These are phyloP conservation scores for Gallinago media DNA, from an alignment of 2,113 vertebrate genomes.

Conservation along the genomic window DNA sequence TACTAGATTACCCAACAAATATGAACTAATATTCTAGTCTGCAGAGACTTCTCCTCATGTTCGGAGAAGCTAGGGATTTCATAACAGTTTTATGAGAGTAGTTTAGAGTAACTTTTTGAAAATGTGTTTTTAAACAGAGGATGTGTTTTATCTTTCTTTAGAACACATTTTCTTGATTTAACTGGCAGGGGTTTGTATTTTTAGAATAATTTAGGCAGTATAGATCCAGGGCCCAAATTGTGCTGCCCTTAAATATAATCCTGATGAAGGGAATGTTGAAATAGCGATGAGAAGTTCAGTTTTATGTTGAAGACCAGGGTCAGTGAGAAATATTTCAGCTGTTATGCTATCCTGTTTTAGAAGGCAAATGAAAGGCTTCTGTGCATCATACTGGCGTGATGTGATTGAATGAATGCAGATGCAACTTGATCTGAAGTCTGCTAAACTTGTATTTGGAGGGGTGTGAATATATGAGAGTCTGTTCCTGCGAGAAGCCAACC, in stretches of 20 bases:
- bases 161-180: slow-evolving; percentile 38
- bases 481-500: background rate
- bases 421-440: background rate
- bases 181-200: background rate
- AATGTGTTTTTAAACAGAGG: slow-evolving; percentile 49
- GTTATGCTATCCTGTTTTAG: background rate
- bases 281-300: background rate
- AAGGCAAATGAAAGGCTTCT: slow-evolving; percentile 29
- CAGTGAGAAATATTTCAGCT: slow-evolving; percentile 43
- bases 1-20: slow-evolving; percentile 53
- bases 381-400: background rate
- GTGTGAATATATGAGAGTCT: background rate
- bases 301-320: slow-evolving; percentile 11
- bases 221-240: background rate
- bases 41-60: background rate
- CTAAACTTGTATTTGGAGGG: background rate
- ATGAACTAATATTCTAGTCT: background rate
- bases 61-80: slow-evolving; percentile 8
- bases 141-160: slow-evolving; percentile 49
- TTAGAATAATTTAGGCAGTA: background rate
- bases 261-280: slow-evolving; percentile 16
- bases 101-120: slow-evolving; percentile 34
- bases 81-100: slow-evolving; percentile 31
- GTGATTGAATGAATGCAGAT: slow-evolving; percentile 1
- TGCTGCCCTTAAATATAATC: slow-evolving; percentile 31